Base-by-base conservation (phyloP, 2,113 vertebrate genomes). In the Scopus umbretta region DNA sequence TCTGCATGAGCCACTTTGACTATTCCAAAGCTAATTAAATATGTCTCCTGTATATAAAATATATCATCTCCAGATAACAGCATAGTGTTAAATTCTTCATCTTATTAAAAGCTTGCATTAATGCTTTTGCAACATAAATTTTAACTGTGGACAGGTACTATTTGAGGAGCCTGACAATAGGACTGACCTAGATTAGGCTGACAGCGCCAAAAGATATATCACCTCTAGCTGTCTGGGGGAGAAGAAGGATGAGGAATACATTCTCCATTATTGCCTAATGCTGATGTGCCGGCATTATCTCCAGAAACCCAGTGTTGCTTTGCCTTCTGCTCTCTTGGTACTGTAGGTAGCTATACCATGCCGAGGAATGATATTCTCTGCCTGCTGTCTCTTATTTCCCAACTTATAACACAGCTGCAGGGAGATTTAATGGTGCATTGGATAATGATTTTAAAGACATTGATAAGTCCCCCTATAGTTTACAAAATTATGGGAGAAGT, bases 41-140 rank as follows among this genome's bases (percentile, higher is more conserved):
- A 98, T 97, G 97, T 98, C 98, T 98, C 94, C 93, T 98, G 98
- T 98, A 97, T 98, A 97, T 98, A 98, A 98, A 98, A 98, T 98
- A 98, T 98, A 98, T 98, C 98, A 98, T 98, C 97, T 95, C 84
- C 90, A 97, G 98, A 98, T 98, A 98, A 97, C 97, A 96, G 97
- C 96, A 97, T 97, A 98, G 97, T 97, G 98, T 98, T 98, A 98
- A 98, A 98, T 98, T 98, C 98, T 98, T 98, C 98, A 98, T 98
- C 97, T 98, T 98, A 98, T 98, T 98, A 98, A 98, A 96, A 98
- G 98, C 98, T 98, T 98, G 94, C 97, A 97, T 98, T 98, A 98
- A 98, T 98, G 97, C 97, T 98, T 98, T 97, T 98, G 97, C 92
- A 96, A 98, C 98, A 98, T 98, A 98, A 98, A 98, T 98, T 98